Conservation (phyloP, 2,113 vertebrate species). For the Psephotus haematonotus region DNA sequence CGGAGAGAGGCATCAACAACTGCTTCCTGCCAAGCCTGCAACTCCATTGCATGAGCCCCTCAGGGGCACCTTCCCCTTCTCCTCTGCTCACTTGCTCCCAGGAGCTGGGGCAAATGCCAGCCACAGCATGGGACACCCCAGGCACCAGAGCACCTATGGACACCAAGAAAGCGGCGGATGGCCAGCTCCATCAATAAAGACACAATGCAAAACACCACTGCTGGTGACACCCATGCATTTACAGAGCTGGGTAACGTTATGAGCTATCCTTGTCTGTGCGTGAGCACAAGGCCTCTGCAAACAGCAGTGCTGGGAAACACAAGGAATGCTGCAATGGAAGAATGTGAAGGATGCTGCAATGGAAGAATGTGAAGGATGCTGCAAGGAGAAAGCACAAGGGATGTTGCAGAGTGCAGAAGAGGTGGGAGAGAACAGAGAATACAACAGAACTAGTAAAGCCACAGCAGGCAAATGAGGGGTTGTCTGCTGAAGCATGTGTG, state of each 20-base stretch:
- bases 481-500: background rate
- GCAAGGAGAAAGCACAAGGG: background rate
- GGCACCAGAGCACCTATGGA: background rate
- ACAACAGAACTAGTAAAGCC: background rate
- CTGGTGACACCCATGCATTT: background rate
- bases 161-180: background rate
- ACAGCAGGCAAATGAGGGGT: slow-evolving; percentile 3
- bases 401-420: background rate
- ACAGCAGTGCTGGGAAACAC: background rate
- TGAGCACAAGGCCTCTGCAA: background rate
- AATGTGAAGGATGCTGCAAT: background rate
- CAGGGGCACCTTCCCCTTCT: background rate
- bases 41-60: background rate
- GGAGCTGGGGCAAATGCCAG: background rate
- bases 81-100: background rate
- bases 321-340: background rate
- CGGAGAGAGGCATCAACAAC: background rate
- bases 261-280: background rate
- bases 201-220: rapidly evolving
- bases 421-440: background rate
- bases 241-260: background rate
- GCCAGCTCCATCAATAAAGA: background rate
- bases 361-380: background rate
- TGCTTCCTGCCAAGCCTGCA: rapidly evolving
- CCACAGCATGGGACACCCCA: rapidly evolving